phyloP scores from a whole-genome alignment of 1,140 invertebrate genomes.

The Hyphantria cunea region DNA sequence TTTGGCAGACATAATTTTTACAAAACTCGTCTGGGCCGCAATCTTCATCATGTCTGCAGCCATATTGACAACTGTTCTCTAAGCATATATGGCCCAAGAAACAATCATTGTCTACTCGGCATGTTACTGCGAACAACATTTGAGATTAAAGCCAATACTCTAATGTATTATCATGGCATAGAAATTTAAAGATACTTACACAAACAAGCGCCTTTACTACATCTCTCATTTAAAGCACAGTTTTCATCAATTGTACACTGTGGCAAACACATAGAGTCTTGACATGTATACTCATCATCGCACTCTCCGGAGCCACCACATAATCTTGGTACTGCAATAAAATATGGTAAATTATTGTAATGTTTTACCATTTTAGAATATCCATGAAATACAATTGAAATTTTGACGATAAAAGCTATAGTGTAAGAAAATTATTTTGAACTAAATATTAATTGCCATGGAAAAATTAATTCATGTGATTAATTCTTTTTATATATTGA shows the following conservation, averaged over 20 bases:
- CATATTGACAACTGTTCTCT: slow-evolving; percentile 91
- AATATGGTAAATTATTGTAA: not conserved
- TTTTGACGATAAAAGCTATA: too few relatives aligned
- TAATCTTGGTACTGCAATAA: slow-evolving; percentile 87
- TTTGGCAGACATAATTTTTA: slow-evolving; percentile 88
- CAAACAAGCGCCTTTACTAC: slow-evolving; percentile 90
- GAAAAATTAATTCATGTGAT: too few relatives aligned
- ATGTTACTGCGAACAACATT: slow-evolving; percentile 86
- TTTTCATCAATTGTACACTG: slow-evolving; percentile 89
- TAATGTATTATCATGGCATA: too few relatives aligned
- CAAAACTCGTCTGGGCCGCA: slow-evolving; percentile 92
- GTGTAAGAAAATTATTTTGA: slow-evolving; percentile 27
- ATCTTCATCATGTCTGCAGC: slow-evolving; percentile 93
- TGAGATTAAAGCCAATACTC: slow-evolving; percentile 12
- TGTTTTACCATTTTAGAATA: too few relatives aligned
- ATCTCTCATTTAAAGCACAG: slow-evolving; percentile 96
- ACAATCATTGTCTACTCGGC: slow-evolving; percentile 94
- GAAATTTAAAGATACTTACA: slow-evolving; percentile 81
- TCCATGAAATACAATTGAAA: not conserved
- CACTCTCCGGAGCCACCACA: slow-evolving; percentile 89
- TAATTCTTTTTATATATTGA: too few relatives aligned
- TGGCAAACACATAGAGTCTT: slow-evolving; percentile 90
- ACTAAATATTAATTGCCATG: not conserved
- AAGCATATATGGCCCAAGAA: slow-evolving; percentile 95
- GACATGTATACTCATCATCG: slow-evolving; percentile 85